Base-by-base conservation (phyloP, 1,140 invertebrate species). In the Camponotus pennsylvanicus region DNA sequence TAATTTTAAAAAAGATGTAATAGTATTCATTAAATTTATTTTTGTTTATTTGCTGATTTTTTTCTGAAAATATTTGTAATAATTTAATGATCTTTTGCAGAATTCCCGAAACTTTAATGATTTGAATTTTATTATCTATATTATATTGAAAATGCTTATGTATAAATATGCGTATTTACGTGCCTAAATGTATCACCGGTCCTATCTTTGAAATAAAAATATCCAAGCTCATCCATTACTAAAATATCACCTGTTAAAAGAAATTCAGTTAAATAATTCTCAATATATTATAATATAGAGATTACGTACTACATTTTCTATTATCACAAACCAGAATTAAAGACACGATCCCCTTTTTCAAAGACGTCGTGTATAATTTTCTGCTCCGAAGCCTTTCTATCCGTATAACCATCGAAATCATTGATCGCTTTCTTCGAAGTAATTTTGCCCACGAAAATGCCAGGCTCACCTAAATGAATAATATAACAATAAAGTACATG, bases 121-220 rank as follows among this genome's bases (percentile, higher is more conserved):
- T 64, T 34, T 40, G 0, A 45, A 37, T 40, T 49, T 18, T 52
- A 52, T 52, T 59, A 9, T n/a, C 2, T 59, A 2, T 66, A n/a
- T 1, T 67, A 40, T 13, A n/a, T 45, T 59, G 21, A 63, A 63
- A 5, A 2, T 32, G n/a, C 5, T 34, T 59, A 9, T 15, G 13
- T 21, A 42, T 40, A 27, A 13, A 73, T 52, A 15, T 52, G 15
- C 55, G 15, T 67, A 32, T 37, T 3, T 34, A 80, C 40, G 40
- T 94, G 97, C 96, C 98, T 97, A 93, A 98, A 99, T 0, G 99
- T 99, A 93, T 99, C 99, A 13, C 99, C 99, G 21, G 98, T 99
- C 89, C 99, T 96, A 93, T 99, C 99, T 90, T 97, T 98, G 94
- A 99, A 99, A 94, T 98, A 99, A 91, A 98, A 97, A 94, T 99